Evolutionary conservation across 2,888 invertebrate species (phyloP).

Genomic region (Pelosia muscerda): DNA sequence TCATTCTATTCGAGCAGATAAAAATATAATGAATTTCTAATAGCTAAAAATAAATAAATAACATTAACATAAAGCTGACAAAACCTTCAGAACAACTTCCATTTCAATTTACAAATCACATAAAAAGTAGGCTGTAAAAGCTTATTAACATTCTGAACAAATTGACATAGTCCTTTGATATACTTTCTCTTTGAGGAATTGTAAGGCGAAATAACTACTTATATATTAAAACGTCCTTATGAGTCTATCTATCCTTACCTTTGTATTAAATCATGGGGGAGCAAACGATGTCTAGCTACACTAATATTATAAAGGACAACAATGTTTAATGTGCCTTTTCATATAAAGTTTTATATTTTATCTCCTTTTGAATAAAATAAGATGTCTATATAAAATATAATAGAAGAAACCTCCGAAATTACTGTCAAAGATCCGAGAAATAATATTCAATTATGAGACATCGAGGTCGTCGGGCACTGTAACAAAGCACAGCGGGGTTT

Average conservation of each 20-base stretch:
- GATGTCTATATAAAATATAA: not conserved
- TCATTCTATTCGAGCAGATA: too few species aligned
- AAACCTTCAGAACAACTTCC: not conserved
- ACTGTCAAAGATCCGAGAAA: not conserved
- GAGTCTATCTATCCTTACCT: not conserved
- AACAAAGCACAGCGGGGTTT: not conserved
- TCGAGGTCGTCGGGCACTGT: not conserved
- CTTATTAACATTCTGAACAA: constrained; percentile 14
- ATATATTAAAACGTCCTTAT: not conserved
- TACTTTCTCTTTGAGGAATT: not conserved
- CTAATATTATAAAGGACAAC: too few species aligned
- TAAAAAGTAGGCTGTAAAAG: constrained; percentile 4
- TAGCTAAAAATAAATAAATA: not conserved
- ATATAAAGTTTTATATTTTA: too few species aligned
- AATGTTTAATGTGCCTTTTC: too few species aligned
- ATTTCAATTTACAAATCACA: not conserved
- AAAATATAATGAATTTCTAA: too few species aligned
- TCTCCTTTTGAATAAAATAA: not conserved
- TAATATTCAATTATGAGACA: not conserved
- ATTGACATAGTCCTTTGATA: not conserved
- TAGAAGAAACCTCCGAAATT: not conserved
- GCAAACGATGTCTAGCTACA: not conserved
- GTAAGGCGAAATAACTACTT: not conserved
- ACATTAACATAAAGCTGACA: not conserved
- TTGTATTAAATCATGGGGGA: not conserved